Evolutionary conservation across 2,113 vertebrate species (phyloP).

Genomic region (Carassius carassius): DNA sequence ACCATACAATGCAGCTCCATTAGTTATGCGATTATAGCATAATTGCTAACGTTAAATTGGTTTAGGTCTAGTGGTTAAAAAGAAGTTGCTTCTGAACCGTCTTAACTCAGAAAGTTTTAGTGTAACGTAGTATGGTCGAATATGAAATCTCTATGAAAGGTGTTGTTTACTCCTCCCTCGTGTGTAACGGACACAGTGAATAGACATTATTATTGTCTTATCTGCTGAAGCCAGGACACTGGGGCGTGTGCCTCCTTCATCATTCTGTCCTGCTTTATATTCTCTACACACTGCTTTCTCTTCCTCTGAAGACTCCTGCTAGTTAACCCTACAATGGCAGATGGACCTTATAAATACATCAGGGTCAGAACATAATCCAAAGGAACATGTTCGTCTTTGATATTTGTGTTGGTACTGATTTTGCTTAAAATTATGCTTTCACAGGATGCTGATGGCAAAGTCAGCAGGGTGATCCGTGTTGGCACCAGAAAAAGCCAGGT

Average conservation of each 20-base stretch:
- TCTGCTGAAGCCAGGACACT: constrained; percentile 40
- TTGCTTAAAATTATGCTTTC: constrained; percentile 14
- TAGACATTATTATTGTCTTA: constrained; percentile 47
- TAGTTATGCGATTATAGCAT: not conserved
- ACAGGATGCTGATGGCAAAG: constrained; percentile 67
- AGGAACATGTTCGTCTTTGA: not conserved
- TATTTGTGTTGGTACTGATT: not conserved
- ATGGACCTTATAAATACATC: constrained; percentile 43
- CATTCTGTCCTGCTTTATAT: not conserved
- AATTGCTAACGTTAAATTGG: not conserved
- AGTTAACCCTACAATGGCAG: constrained; percentile 32
- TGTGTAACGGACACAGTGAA: constrained; percentile 47
- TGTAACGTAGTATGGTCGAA: not conserved
- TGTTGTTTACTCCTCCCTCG: constrained; percentile 11
- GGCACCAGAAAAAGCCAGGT: constrained; percentile 89
- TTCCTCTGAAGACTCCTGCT: not conserved
- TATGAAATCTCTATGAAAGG: not conserved
- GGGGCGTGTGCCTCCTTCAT: constrained; percentile 24
- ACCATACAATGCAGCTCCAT: not conserved
- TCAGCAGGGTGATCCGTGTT: constrained; percentile 76
- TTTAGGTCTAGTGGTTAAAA: not conserved
- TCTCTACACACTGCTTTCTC: constrained; percentile 3
- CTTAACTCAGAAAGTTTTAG: not conserved
- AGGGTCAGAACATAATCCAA: constrained; percentile 27
- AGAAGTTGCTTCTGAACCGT: not conserved